Conservation (phyloP, 1,140 invertebrate species). For the Cylas formicarius region DNA sequence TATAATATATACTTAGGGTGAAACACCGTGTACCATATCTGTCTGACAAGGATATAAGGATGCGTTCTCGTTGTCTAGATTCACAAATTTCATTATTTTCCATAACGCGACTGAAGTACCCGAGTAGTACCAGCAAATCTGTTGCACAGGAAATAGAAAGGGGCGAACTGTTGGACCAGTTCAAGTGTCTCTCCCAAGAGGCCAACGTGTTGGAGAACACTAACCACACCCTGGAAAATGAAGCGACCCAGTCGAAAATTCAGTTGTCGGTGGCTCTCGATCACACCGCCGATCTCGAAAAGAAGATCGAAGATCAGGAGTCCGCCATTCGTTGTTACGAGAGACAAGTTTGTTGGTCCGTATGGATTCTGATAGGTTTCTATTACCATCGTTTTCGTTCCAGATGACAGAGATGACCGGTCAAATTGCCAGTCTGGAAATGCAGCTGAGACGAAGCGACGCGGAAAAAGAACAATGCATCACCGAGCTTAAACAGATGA, state of each 20-base stretch:
- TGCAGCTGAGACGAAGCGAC: conserved; percentile 43
- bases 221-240: conserved; percentile 63
- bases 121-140: too few species aligned
- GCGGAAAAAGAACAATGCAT: conserved; percentile 41
- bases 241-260: conserved; percentile 55
- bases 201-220: conserved; percentile 62
- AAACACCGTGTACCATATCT: too few species aligned
- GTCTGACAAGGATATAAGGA: too few species aligned
- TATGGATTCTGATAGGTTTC: not conserved
- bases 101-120: too few species aligned
- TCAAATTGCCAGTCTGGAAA: conserved; percentile 48
- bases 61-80: too few species aligned
- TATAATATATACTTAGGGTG: too few species aligned
- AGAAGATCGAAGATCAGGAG: conserved; percentile 46
- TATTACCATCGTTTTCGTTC: not conserved
- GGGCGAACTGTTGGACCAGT: conserved; percentile 65
- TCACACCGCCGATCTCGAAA: conserved; percentile 47
- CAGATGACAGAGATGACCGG: conserved; percentile 49
- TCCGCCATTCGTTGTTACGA: conserved; percentile 49
- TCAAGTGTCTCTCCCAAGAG: conserved; percentile 60
- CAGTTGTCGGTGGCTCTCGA: conserved; percentile 48
- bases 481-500: conserved; percentile 44
- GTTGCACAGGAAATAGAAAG: conserved; percentile 57
- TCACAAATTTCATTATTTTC: too few species aligned
- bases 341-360: conserved; percentile 42